A percentile compares a stretch with the other conserved stretches of the same genome.
Conservation (phyloP, 1,140 invertebrate genomes). For the Tetramorium parvispinum region DNA sequence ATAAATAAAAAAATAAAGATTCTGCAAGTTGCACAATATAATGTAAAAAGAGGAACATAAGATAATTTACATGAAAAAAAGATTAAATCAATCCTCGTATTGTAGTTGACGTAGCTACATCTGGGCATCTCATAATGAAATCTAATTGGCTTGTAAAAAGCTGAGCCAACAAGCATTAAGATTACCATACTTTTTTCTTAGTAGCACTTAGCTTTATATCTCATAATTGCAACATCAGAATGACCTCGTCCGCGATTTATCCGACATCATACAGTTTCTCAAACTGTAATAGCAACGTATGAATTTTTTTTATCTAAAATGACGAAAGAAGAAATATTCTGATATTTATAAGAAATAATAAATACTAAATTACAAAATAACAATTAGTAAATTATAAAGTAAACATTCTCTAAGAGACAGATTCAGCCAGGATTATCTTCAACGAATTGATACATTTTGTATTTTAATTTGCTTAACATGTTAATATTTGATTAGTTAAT, state of each 20-base stretch:
- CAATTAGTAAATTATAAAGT: not conserved
- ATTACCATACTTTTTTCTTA: slow-evolving; percentile 21
- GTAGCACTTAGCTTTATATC: not conserved
- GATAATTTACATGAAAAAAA: not conserved
- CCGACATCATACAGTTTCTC: not conserved
- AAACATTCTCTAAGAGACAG: not conserved
- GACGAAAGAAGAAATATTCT: not conserved
- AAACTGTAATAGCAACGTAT: not conserved
- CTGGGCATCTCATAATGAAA: not conserved
- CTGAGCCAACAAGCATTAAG: not conserved
- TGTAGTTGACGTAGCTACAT: not conserved
- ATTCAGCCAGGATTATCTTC: not conserved
- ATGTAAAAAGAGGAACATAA: not conserved
- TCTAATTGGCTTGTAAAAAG: slow-evolving; percentile 7
- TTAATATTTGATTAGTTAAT: not conserved
- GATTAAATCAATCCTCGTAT: not conserved
- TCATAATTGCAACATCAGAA: not conserved
- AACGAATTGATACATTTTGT: not conserved
- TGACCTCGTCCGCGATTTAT: slow-evolving; percentile 10
- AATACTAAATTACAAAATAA: not conserved
- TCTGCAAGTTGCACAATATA: not conserved
- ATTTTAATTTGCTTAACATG: not conserved
- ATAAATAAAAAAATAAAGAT: not conserved
- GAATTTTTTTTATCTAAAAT: not conserved
- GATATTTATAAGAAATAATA: not conserved